phyloP scores from a whole-genome alignment of 2,113 vertebrate genomes.

The Hippocampus guttulatus region DNA sequence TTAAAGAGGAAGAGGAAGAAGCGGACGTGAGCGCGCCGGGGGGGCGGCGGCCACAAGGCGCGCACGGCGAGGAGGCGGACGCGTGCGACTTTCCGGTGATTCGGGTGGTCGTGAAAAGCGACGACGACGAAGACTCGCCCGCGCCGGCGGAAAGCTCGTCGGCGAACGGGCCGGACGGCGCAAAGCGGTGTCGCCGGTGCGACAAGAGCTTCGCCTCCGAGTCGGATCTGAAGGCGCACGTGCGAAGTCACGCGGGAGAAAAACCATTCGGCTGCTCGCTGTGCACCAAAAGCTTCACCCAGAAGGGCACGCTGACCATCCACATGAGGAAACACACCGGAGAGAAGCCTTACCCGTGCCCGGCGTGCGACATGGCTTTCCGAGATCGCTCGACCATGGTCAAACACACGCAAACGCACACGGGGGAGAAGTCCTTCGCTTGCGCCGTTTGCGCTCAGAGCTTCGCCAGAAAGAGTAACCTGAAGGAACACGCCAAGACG shows the following conservation, averaged over 20 bases:
- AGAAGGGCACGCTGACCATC: not conserved
- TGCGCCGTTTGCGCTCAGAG: not conserved
- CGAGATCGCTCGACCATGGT: not conserved
- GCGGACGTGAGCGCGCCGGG: not conserved
- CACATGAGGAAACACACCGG: not conserved
- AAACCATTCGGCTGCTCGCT: not conserved
- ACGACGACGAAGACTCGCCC: not conserved
- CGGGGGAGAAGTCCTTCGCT: not conserved
- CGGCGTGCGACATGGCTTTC: not conserved
- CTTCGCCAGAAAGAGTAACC: not conserved
- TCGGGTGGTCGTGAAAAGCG: not conserved
- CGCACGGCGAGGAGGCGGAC: not conserved
- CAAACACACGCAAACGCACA: not conserved
- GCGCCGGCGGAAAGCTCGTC: not conserved
- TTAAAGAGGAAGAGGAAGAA: conserved; percentile 1
- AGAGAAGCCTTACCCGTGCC: not conserved
- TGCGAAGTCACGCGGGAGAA: not conserved
- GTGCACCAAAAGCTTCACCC: not conserved
- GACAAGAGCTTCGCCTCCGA: not conserved
- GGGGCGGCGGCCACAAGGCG: too few relatives aligned
- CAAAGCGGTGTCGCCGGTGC: not conserved
- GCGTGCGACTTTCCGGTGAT: not conserved
- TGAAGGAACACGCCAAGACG: not conserved
- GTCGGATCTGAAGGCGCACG: not conserved
- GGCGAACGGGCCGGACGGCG: not conserved